These are phyloP conservation scores for Andricus curvator DNA, from an alignment of 2,888 invertebrate species.

Conservation along the genomic window DNA sequence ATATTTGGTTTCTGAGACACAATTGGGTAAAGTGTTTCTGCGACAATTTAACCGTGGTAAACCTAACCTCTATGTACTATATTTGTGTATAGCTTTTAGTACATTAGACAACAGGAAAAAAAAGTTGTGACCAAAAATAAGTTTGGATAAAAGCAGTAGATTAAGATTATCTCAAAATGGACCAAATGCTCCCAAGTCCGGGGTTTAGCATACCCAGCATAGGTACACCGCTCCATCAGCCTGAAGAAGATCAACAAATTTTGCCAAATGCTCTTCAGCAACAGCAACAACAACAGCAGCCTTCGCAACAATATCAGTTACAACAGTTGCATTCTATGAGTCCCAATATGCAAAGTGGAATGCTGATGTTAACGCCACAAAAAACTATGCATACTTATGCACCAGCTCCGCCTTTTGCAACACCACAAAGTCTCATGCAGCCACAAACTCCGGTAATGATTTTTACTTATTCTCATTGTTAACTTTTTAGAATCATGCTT, in stretches of 20 bases:
- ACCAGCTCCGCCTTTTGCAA: constrained; percentile 85
- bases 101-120: background rate
- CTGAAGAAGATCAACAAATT: constrained; percentile 94
- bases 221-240: constrained; percentile 93
- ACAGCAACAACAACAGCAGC: constrained; percentile 81
- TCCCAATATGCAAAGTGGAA: constrained; percentile 81
- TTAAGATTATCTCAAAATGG: constrained; percentile 81
- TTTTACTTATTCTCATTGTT: background rate
- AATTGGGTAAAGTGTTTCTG: background rate
- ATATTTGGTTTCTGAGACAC: background rate
- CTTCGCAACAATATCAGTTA: constrained; percentile 80
- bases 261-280: constrained; percentile 90
- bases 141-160: background rate
- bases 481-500: too few species aligned
- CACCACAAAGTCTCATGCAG: constrained; percentile 92
- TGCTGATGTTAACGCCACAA: constrained; percentile 84
- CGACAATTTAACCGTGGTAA: background rate
- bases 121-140: background rate
- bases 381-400: constrained; percentile 88
- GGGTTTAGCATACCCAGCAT: constrained; percentile 94
- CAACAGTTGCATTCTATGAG: constrained; percentile 81
- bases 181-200: constrained; percentile 94
- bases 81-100: background rate
- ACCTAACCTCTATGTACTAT: background rate
- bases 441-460: constrained; percentile 90